Evolutionary conservation across 2,113 vertebrate species (phyloP), one percentile per base, ranked within the genome.

Genomic region (Eubucco bourcierii): DNA sequence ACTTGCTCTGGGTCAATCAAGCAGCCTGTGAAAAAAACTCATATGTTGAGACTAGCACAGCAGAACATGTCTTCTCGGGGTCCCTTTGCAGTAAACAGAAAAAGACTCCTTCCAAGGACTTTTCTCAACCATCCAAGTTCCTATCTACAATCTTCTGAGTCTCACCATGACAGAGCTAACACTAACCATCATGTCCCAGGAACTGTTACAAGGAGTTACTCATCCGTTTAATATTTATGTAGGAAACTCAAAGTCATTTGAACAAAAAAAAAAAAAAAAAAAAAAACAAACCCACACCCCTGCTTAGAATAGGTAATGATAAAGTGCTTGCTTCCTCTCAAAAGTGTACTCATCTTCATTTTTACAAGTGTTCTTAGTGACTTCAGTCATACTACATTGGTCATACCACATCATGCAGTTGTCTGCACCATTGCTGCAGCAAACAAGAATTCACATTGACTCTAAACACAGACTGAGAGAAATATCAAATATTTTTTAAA

Each of bases 181-280:
- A 31, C 4, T 75, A 27, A 28, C 23, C 31, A 2, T 46, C 16
- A 70, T 25, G n/a, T 17, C 52, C n/a, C 20, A 9, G 66, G 16
- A 80, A 37, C 19, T 47, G 23, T 66, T 72, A 19, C n/a, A 59
- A 79, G 15, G 23, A 81, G 13, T 37, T 81, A 44, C 6, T 79
- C 67, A 14, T 53, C 33, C 70, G 11, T 84, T 84, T 85, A 66
- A 47, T 89, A 77, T 77, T 85, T 80, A 63, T 21, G 15, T 11
- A 47, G 19, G 21, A 70, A 95, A 59, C 74, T 59, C 27, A 10
- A 80, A 29, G 21, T 46, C 15, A 12, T 61, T 50, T 89, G n/a
- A 85, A 58, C 24, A 92, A 77, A 55, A 89, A 90, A 87, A 13
- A 79, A 65, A n/a, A n/a, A n/a, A n/a, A n/a, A n/a, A n/a, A n/a